Evolutionary conservation across 2,888 invertebrate species (phyloP).

Genomic region (Drosophila pegasa): DNA sequence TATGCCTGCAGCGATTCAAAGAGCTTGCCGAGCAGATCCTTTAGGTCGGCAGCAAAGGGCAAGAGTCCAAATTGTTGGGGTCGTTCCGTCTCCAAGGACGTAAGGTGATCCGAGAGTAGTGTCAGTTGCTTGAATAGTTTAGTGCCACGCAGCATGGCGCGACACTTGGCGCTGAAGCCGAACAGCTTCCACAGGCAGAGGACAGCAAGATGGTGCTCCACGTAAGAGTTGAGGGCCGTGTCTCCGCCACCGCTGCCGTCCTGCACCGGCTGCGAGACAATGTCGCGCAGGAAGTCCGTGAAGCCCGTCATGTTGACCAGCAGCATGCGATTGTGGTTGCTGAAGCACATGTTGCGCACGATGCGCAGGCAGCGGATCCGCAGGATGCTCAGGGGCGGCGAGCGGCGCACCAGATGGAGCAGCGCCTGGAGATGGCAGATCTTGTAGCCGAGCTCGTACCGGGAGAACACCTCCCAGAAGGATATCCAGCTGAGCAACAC

Average conservation of each 20-base stretch:
- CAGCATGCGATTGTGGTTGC: conserved; percentile 73
- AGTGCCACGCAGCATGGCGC: conserved; percentile 79
- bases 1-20: conserved; percentile 34
- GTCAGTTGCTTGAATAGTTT: conserved; percentile 73
- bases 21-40: conserved; percentile 21
- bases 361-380: conserved; percentile 77
- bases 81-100: conserved; percentile 30
- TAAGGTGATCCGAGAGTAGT: conserved; percentile 62
- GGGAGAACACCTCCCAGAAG: conserved; percentile 83
- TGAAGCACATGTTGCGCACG: conserved; percentile 83
- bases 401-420: conserved; percentile 68
- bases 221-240: conserved; percentile 42
- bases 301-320: conserved; percentile 75
- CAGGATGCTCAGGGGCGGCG: conserved; percentile 39
- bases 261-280: conserved; percentile 56
- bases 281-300: conserved; percentile 62
- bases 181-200: conserved; percentile 82
- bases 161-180: conserved; percentile 81
- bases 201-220: conserved; percentile 79
- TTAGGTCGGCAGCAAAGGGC: conserved; percentile 43
- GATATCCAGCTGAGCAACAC: conserved; percentile 78
- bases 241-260: not conserved
- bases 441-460: conserved; percentile 79
- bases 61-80: conserved; percentile 28
- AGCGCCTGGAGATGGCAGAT: conserved; percentile 75